Evolutionary conservation across 2,888 invertebrate species (phyloP), one percentile per base, ranked within the genome.

Genomic region (Phaonia tiefii): DNA sequence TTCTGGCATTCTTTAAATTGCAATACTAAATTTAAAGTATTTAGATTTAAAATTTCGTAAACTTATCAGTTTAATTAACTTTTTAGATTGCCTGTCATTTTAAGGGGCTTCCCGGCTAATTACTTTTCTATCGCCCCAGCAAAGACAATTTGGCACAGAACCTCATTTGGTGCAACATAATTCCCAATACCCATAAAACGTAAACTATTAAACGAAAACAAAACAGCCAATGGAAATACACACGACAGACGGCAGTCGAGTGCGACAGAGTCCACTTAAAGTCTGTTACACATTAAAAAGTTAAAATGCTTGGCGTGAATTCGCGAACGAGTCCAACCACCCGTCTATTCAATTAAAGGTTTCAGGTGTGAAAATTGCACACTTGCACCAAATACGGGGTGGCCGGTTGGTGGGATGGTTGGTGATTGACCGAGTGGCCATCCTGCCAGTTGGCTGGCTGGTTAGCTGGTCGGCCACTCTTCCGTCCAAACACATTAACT

Each of bases 341-440:
- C 5, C 58, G 26, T 39, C 17, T 63, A 76, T 71, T 74, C 74
- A 83, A 83, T 83, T 83, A 63, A 80, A 71, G 73, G 56, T 60
- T 69, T 78, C 82, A 83, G 82, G 82, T 83, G 82, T 80, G 77
- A 80, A 83, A 80, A 78, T 70, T 83, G 77, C 77, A 78, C 77
- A 83, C 69, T 78, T 78, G 80, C 73, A 78, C 11, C 69, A 63
- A 22, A 22, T 69, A 31, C 15, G 58, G 58, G 31, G 31, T 31
- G 31, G 8, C 31, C 8, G 31, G 31, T 46, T 51, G 8, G 31
- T 31, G 31, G 31, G n/a, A n/a, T n/a, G n/a, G n/a, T n/a, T 31
- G 31, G 31, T 31, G 31, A 31, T 31, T 8, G 31, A 31, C 3
- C 49, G 8, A 31, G 31, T 8, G 31, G 31, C 31, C n/a, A n/a